These are phyloP conservation scores for Trinorchestia longiramus DNA, from an alignment of 1,140 invertebrate genomes.

Conservation along the genomic window DNA sequence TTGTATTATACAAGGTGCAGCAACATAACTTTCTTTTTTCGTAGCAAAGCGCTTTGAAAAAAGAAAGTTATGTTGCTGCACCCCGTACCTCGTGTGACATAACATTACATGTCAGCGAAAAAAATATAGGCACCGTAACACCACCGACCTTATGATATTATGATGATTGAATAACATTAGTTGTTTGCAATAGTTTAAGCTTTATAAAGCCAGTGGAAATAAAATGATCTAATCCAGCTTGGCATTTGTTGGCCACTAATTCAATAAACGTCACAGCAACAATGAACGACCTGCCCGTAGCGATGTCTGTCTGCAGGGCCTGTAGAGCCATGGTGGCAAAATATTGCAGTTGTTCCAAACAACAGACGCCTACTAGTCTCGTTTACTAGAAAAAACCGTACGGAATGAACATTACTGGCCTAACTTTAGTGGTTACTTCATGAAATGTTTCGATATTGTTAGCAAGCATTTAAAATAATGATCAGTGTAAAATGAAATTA, in stretches of 20 bases:
- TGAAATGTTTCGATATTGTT: neutral
- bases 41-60: too few species aligned
- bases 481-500: neutral
- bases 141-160: neutral
- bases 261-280: neutral
- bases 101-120: too few species aligned
- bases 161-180: neutral
- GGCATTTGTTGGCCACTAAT: neutral
- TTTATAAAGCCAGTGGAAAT: neutral
- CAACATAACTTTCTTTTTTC: too few species aligned
- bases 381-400: neutral
- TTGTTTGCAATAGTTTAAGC: neutral
- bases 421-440: neutral
- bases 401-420: neutral
- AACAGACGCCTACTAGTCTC: neutral
- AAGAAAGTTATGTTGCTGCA: too few species aligned
- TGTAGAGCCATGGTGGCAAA: neutral
- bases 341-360: neutral
- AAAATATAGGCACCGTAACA: too few species aligned
- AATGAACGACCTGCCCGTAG: neutral
- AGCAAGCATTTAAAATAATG: neutral
- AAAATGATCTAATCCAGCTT: neutral
- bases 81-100: too few species aligned
- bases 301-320: neutral
- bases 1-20: too few species aligned